Base-by-base conservation (phyloP, 1,140 invertebrate species). In the Oncopeltus fasciatus region DNA sequence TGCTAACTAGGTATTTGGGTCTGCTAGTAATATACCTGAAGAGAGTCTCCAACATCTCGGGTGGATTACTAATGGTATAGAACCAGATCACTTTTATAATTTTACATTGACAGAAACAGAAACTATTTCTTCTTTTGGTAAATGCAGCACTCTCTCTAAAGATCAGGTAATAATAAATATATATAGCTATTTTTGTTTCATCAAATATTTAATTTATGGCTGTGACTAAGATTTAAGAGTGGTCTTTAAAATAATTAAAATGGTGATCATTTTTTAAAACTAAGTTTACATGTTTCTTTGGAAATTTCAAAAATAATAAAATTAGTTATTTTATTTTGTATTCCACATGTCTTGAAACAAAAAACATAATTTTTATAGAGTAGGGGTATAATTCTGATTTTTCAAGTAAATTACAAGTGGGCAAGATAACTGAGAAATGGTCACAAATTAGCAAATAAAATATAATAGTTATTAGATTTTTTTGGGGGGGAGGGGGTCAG, bases 91-190 rank as follows among this genome's bases (percentile, higher is more conserved):
- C 33, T 76, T 75, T 33, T 46, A 62, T 4, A 78, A 79, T 65
- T 69, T 79, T 26, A 74, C 76, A 0, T 63, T 79, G 4, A 72
- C 65, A 14, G 72, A 72, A 47, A 72, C 78, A 8, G 76, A 78
- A 16, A 72, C 77, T 0, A 70, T 79, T 21, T 68, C 72, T 51
- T 74, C 77, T 28, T 76, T 79, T 60, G 78, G 78, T 1, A 59
- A 72, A 12, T 72, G 73, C 62, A 76, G 75, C 61, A 70, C 72
- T 47, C 67, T 78, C 3, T 71, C 69, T 38, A 44, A 66, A 4
- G 67, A 68, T n/a, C 70, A 71, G 61, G 69, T 70, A 60, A 18
- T 9, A 12, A 27, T n/a, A 12, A 33, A 24, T 9, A 60, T 29
- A 57, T 27, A 8, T 38, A 49, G 18, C 47, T 9, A 8, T 49